Percentiles rank a stretch among this genome's conserved stretches.
Evolutionary conservation across 2,797 vertebrate species (phyloP).

Genomic region (Odontamblyopus rebecca): DNA sequence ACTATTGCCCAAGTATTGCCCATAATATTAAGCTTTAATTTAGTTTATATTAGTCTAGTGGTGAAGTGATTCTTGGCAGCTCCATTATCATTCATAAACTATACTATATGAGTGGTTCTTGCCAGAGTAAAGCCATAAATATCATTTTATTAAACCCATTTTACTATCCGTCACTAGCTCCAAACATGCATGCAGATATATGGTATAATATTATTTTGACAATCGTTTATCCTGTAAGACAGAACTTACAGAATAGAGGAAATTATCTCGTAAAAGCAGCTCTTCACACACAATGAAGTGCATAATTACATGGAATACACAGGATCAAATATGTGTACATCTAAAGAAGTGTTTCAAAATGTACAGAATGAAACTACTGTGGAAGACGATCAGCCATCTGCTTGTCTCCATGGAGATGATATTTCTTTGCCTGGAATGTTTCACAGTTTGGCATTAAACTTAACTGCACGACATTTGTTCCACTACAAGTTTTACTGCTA

Average conservation of each 20-base stretch:
- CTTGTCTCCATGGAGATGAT: too few species aligned
- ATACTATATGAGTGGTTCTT: neutral
- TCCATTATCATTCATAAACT: constrained; percentile 1
- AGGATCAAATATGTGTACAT: too few species aligned
- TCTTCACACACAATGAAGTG: too few species aligned
- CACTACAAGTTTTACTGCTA: too few species aligned
- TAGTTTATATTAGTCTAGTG: neutral
- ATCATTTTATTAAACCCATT: neutral
- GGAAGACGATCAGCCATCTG: too few species aligned
- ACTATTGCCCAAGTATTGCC: neutral
- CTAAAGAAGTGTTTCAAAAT: too few species aligned
- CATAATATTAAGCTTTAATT: neutral
- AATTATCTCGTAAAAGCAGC: too few species aligned
- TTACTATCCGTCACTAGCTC: neutral
- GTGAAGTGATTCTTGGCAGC: neutral
- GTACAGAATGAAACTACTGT: too few species aligned
- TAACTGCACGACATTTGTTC: too few species aligned
- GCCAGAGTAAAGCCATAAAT: constrained; percentile 6
- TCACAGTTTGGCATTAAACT: too few species aligned
- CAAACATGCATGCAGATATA: neutral
- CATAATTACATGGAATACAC: too few species aligned
- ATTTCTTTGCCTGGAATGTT: too few species aligned
- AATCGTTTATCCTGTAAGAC: neutral
- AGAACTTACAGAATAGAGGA: neutral
- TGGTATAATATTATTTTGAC: neutral